Evolutionary conservation across 2,113 vertebrate species (phyloP), one percentile per base, ranked within the genome.

Genomic region (Picathartes gymnocephalus): DNA sequence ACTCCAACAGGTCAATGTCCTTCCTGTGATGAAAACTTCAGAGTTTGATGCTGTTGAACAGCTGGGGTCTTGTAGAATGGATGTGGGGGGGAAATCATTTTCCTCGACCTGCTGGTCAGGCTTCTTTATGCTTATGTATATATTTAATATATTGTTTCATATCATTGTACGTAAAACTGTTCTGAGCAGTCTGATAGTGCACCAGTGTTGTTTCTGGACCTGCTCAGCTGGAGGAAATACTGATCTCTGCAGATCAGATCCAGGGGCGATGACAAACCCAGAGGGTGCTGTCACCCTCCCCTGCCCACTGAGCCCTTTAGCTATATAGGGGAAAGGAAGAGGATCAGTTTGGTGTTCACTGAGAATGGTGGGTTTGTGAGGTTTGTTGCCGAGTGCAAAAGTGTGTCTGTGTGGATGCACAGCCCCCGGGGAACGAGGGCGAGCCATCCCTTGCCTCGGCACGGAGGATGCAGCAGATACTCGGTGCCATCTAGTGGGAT

Each of bases 401-500:
- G 45, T 2, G 11, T 30, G 48, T 28, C 23, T n/a, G 44, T 10
- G 39, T 2, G 2, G 14, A 13, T 22, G 9, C 9, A 4, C 22
- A 61, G 28, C 5, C 9, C 21, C 2, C 1, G 4, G 17, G 19
- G 20, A 69, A 31, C 13, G 12, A 71, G 33, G 13, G 27, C 0
- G 37, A 31, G 45, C 19, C 37, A 35, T 17, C 44, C 44, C 44
- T 45, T 19, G 44, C 18, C 15, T 15, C 3, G 2, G 28, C 15
- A 3, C 7, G 2, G 20, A 31, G 27, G 8, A 85, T 91, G 57
- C 22, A n/a, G 60, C 64, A 86, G 96, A 83, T 64, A 11, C 37
- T 85, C 51, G 68, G 78, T 89, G 94, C 77, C 97, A 97, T 93
- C 97, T 97, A 96, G 96, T 91, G 97, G 96, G 23, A 45, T 25